phyloP scores from a whole-genome alignment of 2,888 invertebrate species.

The Nomada fabriciana region DNA sequence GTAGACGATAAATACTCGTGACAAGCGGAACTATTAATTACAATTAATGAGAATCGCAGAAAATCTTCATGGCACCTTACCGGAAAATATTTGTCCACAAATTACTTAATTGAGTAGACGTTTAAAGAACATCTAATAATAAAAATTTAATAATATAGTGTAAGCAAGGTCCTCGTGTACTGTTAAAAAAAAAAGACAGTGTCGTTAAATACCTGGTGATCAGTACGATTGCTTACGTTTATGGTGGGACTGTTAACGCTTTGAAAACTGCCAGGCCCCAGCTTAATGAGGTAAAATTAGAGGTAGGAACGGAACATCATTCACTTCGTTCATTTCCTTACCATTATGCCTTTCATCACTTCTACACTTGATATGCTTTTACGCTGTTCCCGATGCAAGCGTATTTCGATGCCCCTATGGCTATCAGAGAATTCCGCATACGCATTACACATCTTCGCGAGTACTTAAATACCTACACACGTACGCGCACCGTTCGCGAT shows the following conservation, averaged over 20 bases:
- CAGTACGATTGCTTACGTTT: background rate
- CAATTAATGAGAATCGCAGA: too few species aligned
- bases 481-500: background rate
- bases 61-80: too few species aligned
- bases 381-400: background rate
- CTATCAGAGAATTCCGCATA: background rate
- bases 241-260: background rate
- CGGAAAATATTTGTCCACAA: background rate
- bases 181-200: background rate
- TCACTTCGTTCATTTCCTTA: conserved; percentile 9
- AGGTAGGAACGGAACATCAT: conserved; percentile 13
- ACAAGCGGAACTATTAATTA: too few species aligned
- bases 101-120: too few species aligned
- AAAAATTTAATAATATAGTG: conserved; percentile 4
- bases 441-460: background rate
- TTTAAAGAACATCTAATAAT: too few species aligned
- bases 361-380: background rate
- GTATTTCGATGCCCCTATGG: background rate
- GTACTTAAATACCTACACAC: background rate
- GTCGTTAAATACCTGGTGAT: background rate
- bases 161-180: background rate
- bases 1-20: too few species aligned
- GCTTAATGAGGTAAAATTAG: conserved; percentile 12
- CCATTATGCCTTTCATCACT: conserved; percentile 6
- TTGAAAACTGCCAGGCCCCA: background rate